phyloP scores from a whole-genome alignment of 2,797 vertebrate species.

The Babyrousa celebensis region DNA sequence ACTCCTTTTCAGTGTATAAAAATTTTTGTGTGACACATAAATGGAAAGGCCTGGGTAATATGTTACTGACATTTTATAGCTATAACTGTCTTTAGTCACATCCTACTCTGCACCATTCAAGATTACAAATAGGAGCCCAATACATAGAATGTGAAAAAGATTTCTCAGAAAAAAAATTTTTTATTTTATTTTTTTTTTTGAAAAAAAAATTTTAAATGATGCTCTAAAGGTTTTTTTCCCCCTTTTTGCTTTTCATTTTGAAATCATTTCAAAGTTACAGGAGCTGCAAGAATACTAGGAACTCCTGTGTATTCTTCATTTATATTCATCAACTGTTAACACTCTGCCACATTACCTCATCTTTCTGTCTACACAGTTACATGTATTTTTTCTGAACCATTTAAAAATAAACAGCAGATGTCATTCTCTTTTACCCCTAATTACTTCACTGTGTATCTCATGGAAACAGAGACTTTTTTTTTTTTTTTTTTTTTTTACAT shows the following conservation, averaged over 20 bases:
- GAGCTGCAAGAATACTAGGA: background rate
- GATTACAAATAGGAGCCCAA: background rate
- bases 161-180: background rate
- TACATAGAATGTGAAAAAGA: background rate
- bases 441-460: background rate
- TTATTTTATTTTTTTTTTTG: background rate
- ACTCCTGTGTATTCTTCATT: background rate
- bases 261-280: conserved; percentile 13
- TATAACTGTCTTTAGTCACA: background rate
- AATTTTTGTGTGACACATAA: background rate
- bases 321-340: background rate
- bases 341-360: background rate
- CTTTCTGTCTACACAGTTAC: background rate
- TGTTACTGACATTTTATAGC: background rate
- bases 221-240: background rate
- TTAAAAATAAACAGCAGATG: conserved; percentile 1
- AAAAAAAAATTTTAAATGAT: background rate
- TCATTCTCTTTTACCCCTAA: background rate
- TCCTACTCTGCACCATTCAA: background rate
- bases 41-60: background rate
- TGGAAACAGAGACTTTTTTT: background rate
- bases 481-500: background rate
- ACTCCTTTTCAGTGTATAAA: background rate
- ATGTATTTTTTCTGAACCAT: conserved; percentile 3
- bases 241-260: background rate